These are phyloP conservation scores for Tethya wilhelma DNA, from an alignment of 37 sponge, comb jelly and placozoan species.

Conservation along the genomic window DNA sequence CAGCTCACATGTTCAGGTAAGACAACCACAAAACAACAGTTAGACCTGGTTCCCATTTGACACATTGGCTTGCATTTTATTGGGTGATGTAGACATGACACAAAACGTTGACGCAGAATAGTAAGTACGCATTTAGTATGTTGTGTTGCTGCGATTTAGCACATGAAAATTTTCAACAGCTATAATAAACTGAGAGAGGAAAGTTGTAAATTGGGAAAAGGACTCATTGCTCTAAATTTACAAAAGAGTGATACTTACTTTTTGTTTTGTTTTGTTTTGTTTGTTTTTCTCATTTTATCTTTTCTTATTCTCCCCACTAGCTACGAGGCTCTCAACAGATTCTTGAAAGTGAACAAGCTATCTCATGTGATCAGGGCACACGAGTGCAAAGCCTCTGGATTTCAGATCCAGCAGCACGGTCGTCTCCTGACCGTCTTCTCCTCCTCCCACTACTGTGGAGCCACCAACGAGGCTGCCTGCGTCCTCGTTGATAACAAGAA, in stretches of 20 bases:
- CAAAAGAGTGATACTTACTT: not conserved
- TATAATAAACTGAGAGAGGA: no score
- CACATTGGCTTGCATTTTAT: no score
- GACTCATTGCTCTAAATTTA: not conserved
- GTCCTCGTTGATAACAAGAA: conserved; percentile 85
- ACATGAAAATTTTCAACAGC: no score
- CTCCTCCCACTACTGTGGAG: conserved; percentile 95
- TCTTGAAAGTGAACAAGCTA: conserved; percentile 77
- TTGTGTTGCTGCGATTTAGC: no score
- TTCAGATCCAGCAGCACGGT: conserved; percentile 95
- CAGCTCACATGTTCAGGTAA: conserved; percentile 93
- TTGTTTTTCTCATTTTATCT: not conserved
- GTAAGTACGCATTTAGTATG: no score
- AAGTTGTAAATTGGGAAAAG: no score
- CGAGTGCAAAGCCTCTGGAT: conserved; percentile 91
- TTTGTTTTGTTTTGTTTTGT: no score
- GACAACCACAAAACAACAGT: no score
- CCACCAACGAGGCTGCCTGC: conserved; percentile 95
- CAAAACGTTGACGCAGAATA: no score
- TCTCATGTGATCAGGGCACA: conserved; percentile 96
- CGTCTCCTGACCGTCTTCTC: conserved; percentile 94
- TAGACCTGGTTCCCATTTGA: no score
- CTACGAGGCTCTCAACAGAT: conserved; percentile 74
- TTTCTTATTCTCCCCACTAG: conserved; percentile 28
- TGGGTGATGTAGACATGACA: no score